Percentiles rank a stretch among this genome's conserved stretches.
phyloP scores from a whole-genome alignment of 2,888 invertebrate genomes.

The Leptopilina drosophilae region DNA sequence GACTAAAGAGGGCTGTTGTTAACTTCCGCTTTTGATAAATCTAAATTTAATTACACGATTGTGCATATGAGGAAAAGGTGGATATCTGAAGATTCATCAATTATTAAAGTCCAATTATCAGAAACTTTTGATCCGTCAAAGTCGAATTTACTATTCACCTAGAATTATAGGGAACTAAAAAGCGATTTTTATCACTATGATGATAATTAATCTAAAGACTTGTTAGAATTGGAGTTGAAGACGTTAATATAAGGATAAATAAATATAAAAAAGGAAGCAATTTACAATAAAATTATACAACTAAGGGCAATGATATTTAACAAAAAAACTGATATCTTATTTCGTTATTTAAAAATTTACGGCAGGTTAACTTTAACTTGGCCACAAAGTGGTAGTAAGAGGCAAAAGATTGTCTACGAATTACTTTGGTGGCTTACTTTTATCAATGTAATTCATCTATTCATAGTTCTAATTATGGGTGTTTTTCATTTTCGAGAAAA shows the following conservation, averaged over 20 bases:
- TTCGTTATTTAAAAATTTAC: slow-evolving; percentile 44
- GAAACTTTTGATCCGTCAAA: not conserved
- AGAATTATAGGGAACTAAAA: not conserved
- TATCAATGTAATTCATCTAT: slow-evolving; percentile 54
- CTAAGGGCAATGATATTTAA: not conserved
- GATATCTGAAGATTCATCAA: not conserved
- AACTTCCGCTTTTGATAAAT: not conserved
- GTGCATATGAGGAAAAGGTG: not conserved
- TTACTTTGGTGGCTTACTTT: slow-evolving; percentile 59
- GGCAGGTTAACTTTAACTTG: slow-evolving; percentile 61
- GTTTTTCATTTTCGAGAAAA: slow-evolving; percentile 59
- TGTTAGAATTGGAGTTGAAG: too few relatives aligned
- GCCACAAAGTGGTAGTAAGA: slow-evolving; percentile 54
- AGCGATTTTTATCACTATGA: not conserved
- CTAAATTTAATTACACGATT: slow-evolving; percentile 4
- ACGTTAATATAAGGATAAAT: not conserved
- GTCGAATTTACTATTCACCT: not conserved
- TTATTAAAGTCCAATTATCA: not conserved
- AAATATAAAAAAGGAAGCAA: not conserved
- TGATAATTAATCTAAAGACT: not conserved
- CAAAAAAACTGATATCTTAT: not conserved
- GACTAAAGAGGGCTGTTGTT: not conserved
- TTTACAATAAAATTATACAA: not conserved
- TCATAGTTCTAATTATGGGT: slow-evolving; percentile 59
- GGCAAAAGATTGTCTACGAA: slow-evolving; percentile 49